Base-by-base conservation (phyloP, 2,113 vertebrate genomes). In the Morone saxatilis region DNA sequence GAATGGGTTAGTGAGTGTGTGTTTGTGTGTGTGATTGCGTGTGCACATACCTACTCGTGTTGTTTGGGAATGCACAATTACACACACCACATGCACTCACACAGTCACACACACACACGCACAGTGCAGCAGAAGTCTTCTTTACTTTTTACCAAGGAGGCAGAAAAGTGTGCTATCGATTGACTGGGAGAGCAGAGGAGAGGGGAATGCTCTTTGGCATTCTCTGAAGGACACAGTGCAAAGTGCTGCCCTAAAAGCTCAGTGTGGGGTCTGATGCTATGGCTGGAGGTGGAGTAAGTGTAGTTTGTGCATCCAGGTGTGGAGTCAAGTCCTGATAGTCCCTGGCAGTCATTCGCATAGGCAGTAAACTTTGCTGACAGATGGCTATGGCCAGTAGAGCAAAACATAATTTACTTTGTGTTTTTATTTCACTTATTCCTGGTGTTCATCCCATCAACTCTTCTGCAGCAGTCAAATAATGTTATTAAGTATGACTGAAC, bases 201-300 rank as follows among this genome's bases (percentile, higher is more conserved):
- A 87, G 79, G 51, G 0, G 25, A 82, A 68, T 69, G 83, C 84
- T 88, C 65, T 87, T 84, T 90, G 84, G 69, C 59, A 77, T 88
- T 80, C 76, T 81, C 67, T 75, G 67, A 89, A 85, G 78, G 73
- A 83, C 77, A 73, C 25, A 13, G 83, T 72, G 84, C 66, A 88
- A 79, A 92, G 85, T 87, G 83, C 72, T 86, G 85, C 72, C 60
- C 71, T 84, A 60, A 87, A 85, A 90, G 82, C 86, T 80, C 81
- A 83, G 67, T 50, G 25, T 85, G 84, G 60, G 82, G 73, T 72
- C 83, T 61, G 69, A 81, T 72, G 73, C 56, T 80, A 47, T 78
- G 73, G 60, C 51, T 50, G 20, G 59, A 71, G 56, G 40, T 63
- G 43, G 74, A 76, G 53, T 38, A 9, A 2, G 41, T 38, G 60